These are phyloP conservation scores for Drosophila anomelani DNA, from an alignment of 2,888 invertebrate species.

Conservation along the genomic window DNA sequence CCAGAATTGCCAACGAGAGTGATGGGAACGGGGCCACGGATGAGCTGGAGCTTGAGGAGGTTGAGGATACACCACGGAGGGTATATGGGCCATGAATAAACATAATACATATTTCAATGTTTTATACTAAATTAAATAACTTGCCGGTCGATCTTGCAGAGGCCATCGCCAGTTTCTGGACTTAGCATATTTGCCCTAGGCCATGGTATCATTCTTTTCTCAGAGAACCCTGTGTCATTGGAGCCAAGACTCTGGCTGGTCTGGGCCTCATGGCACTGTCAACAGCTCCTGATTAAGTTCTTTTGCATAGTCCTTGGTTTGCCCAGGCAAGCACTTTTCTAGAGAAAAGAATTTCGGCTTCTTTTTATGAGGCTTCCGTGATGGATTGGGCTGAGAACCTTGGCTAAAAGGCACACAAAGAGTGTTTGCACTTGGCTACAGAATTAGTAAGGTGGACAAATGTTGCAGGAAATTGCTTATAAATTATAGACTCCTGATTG, in stretches of 20 bases:
- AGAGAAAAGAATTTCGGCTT: conserved; percentile 28
- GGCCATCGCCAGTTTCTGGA: conserved; percentile 42
- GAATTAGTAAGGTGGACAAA: conserved; percentile 18
- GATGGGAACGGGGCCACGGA: conserved; percentile 17
- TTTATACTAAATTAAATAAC: conserved; percentile 77
- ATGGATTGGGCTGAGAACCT: neutral
- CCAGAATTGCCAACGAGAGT: conserved; percentile 1
- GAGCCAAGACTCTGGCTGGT: conserved; percentile 10
- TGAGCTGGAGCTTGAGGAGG: conserved; percentile 10
- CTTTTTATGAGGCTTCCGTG: conserved; percentile 5
- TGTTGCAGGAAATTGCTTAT: conserved; percentile 17
- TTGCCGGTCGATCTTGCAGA: conserved; percentile 61
- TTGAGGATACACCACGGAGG: conserved; percentile 1
- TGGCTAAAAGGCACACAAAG: conserved; percentile 17
- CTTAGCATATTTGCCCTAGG: conserved; percentile 38
- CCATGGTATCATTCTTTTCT: conserved; percentile 28
- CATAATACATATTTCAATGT: conserved; percentile 74
- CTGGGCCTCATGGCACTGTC: conserved; percentile 29
- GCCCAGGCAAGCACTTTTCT: conserved; percentile 11
- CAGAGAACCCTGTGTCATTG: conserved; percentile 16
- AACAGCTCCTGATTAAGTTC: conserved; percentile 58
- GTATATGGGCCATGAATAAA: conserved; percentile 56
- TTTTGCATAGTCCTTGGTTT: conserved; percentile 30
- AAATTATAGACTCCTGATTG: conserved; percentile 12
- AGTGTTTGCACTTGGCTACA: conserved; percentile 21